Base-by-base conservation (phyloP, 2,797 vertebrate genomes). In the Sebastes cheni region DNA sequence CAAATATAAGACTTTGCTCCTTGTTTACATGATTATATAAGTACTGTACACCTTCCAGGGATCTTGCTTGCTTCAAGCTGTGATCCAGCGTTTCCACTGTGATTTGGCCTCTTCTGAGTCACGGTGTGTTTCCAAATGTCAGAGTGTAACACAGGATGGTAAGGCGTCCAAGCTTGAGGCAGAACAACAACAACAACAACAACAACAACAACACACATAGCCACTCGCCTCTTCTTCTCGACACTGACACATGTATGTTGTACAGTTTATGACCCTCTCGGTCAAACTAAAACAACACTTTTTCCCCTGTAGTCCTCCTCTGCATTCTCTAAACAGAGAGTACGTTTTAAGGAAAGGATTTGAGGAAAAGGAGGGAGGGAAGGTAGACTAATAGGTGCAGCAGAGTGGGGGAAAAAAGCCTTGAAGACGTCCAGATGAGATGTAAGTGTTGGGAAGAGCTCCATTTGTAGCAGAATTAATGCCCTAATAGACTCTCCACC, bases 381-480 rank as follows among this genome's bases (percentile, higher is more conserved):
- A 55, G 23, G 42, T 70, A 23, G 20, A 50, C 23, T 14, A 36
- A 74, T 39, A 56, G 68, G 69, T 62, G 70, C 20, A 32, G 20
- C 23, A 55, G 52, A 64, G n/a, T 32, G 27, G 22, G 7, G 9
- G 50, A 13, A 55, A 70, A 79, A 83, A 67, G 46, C 70, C 29
- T 18, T 20, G 39, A 72, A 81, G 65, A 72, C 25, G 82, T 62
- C 69, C 61, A 80, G 72, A 82, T 70, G 79, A 86, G 75, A 84
- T 68, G 36, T 81, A 87, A 90, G 89, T 75, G 84, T 88, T 83
- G 86, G 72, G 72, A 83, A 87, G 72, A 83, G 86, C 83, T 86
- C 81, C 82, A 88, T 92, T 90, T 86, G 76, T 64, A 65, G 87
- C 71, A 64, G 86, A 91, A 93, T 90, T 85, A 92, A 94, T 93